Evolutionary conservation across 1,140 invertebrate genomes (phyloP).

Genomic region (Metaphire vulgaris): DNA sequence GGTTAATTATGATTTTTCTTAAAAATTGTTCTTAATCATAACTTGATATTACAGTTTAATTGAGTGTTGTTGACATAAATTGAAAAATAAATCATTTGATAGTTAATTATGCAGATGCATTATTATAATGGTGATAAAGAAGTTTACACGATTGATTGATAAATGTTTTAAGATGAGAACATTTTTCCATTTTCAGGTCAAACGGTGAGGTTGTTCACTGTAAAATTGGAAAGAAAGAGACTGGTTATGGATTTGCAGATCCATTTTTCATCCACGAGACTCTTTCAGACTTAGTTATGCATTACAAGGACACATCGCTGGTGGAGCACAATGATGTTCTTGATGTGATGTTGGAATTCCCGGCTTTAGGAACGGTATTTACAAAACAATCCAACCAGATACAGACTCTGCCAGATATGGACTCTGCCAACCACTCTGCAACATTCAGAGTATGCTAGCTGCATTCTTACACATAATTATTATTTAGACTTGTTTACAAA

Average conservation of each 20-base stretch:
- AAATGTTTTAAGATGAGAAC: background rate
- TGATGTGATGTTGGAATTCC: slow-evolving; percentile 70
- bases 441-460: too few relatives aligned
- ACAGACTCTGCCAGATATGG: too few relatives aligned
- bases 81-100: too few relatives aligned
- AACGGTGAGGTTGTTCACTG: slow-evolving; percentile 62
- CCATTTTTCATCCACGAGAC: slow-evolving; percentile 83
- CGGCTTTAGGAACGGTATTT: slow-evolving; percentile 46
- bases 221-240: slow-evolving; percentile 77
- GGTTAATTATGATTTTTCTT: background rate
- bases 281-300: slow-evolving; percentile 75
- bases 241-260: slow-evolving; percentile 87
- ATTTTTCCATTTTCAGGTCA: background rate
- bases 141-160: background rate
- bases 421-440: too few relatives aligned
- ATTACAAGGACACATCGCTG: slow-evolving; percentile 85
- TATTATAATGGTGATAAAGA: background rate
- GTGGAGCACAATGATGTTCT: slow-evolving; percentile 88
- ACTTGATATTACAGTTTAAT: too few relatives aligned
- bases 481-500: too few relatives aligned
- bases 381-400: background rate
- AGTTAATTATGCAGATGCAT: too few relatives aligned
- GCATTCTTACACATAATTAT: too few relatives aligned
- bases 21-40: background rate
- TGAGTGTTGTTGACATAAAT: too few relatives aligned